A percentile compares a stretch with the other conserved stretches of the same genome.
Evolutionary conservation across 2,113 vertebrate genomes (phyloP).

Genomic region (Ptilonorhynchus violaceus): DNA sequence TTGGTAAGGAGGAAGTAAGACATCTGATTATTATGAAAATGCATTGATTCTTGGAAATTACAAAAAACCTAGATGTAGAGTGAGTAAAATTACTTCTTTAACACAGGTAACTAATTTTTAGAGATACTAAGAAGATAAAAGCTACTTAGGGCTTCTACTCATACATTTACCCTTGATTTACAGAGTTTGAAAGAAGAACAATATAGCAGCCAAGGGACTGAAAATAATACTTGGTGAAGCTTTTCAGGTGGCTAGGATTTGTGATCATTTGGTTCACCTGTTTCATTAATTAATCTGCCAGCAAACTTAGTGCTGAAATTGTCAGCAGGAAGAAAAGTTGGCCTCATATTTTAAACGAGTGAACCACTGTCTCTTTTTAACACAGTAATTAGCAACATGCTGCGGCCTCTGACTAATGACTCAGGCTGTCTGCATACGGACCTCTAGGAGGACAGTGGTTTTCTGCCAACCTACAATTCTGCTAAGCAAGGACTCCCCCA

Average conservation of each 20-base stretch:
- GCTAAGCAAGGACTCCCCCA: background rate
- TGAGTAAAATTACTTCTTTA: background rate
- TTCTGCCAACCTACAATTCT: background rate
- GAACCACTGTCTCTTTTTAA: background rate
- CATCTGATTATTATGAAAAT: background rate
- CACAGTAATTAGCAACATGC: background rate
- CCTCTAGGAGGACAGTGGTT: fast-evolving
- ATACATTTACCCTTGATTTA: background rate
- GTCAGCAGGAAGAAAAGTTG: background rate
- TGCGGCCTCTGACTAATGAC: background rate
- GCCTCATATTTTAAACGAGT: background rate
- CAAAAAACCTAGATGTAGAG: fast-evolving
- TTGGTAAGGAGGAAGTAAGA: background rate
- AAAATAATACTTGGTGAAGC: background rate
- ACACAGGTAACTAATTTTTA: background rate
- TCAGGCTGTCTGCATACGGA: background rate
- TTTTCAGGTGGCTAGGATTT: background rate
- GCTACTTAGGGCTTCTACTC: background rate
- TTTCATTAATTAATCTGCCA: background rate
- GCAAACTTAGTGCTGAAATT: background rate
- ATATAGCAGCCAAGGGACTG: background rate
- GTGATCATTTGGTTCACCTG: background rate
- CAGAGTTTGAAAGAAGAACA: background rate
- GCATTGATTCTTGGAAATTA: background rate
- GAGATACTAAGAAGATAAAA: background rate